Conservation (phyloP, 2,888 invertebrate species). For the Thysanoteuthis rhombus region DNA sequence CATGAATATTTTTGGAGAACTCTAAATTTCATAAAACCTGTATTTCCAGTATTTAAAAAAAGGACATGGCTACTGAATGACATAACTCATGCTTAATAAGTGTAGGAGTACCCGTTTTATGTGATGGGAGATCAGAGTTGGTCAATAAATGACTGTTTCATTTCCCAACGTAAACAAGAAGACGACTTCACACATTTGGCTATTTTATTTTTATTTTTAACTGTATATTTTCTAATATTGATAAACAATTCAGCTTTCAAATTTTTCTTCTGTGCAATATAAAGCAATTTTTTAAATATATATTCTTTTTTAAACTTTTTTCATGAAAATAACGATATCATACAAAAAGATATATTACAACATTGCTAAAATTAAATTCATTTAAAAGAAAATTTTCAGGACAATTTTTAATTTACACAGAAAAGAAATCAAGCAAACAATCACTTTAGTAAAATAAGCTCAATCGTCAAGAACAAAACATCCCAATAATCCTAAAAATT, state of each 20-base stretch:
- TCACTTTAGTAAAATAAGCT: no score
- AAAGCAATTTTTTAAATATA: no score
- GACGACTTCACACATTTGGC: not conserved
- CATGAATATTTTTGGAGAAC: not conserved
- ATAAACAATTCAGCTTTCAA: not conserved
- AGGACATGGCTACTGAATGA: not conserved
- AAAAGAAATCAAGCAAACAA: no score
- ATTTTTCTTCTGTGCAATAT: no score
- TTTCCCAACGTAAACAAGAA: not conserved
- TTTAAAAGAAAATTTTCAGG: no score
- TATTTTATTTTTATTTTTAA: not conserved
- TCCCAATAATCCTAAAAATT: no score
- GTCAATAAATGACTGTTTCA: not conserved
- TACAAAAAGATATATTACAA: no score
- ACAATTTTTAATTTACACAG: no score
- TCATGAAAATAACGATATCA: no score
- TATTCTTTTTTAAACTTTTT: no score
- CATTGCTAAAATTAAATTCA: no score
- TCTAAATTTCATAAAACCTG: not conserved
- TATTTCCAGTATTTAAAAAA: not conserved
- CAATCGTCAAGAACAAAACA: no score
- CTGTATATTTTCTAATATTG: not conserved
- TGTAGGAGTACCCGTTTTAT: not conserved
- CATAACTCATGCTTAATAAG: not conserved
- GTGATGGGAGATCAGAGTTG: not conserved